Base-by-base conservation (phyloP, 2,888 invertebrate genomes). In the Crossocerus cetratus region DNA sequence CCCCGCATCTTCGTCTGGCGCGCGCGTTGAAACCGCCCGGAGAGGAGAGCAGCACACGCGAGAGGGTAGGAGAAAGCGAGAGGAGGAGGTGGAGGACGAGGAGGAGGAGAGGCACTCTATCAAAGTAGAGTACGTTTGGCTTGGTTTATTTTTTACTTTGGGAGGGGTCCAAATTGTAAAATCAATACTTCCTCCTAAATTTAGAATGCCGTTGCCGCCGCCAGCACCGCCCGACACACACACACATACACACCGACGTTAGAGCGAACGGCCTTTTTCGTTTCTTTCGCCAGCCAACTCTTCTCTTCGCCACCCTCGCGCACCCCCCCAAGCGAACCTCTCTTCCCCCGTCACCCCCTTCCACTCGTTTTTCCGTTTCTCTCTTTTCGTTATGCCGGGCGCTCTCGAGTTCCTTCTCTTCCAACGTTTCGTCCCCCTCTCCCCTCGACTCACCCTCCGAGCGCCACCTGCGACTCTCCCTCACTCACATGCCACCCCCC, bases 161-260 rank as follows among this genome's bases (percentile, higher is more conserved):
- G 89, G 88, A 88, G 89, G 88, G 88, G 87, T 88, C 89, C 89
- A 89, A 89, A 89, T 89, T 89, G 89, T 89, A 89, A 89, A 89
- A 89, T 89, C 89, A 89, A 89, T 89, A 89, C 88, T 88, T 86
- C 81, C 86, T 87, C 87, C 88, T 88, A 88, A 89, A 89, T 88
- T 88, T 86, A 87, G 88, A 88, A 89, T 86, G 86, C 84, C 84
- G 74, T 70, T 76, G 71, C 75, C 80, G 75, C 55, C 49, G 49
- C 72, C 79, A 76, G 60, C 81, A 68, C 59, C 21, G 14, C 44
- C 14, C 32, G 32, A 11, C 32, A 32, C 32, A 32, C 23, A 23
- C 32, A 32, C 32, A 32, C 14, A 23, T 32, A 18, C 59, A 58
- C 67, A 69, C 20, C 57, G 60, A 44, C 67, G 20, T 44, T 22